phyloP scores from a whole-genome alignment of 2,113 vertebrate species.

The Seriola rivoliana region DNA sequence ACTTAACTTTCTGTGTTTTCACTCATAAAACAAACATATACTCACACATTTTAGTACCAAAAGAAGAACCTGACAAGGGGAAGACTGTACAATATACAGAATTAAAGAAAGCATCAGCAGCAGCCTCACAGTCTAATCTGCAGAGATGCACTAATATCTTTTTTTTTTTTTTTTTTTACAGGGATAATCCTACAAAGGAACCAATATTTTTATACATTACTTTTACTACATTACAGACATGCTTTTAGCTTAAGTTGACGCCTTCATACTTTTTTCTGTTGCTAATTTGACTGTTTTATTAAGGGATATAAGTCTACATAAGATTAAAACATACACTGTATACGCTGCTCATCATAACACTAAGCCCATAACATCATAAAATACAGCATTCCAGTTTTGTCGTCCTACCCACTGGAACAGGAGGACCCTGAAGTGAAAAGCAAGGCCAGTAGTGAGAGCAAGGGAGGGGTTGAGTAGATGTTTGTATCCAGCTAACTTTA shows the following conservation, averaged over 20 bases:
- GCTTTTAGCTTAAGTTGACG: too few species aligned
- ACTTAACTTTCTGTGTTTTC: not conserved
- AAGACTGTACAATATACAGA: not conserved
- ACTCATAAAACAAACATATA: not conserved
- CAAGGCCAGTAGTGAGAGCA: constrained; percentile 29
- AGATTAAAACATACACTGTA: not conserved
- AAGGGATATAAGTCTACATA: not conserved
- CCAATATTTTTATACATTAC: not conserved
- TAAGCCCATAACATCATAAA: constrained; percentile 7
- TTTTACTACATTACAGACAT: not conserved
- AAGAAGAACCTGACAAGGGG: not conserved
- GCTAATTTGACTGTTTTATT: constrained; percentile 13
- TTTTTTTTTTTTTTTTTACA: not conserved
- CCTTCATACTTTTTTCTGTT: not conserved
- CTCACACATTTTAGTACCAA: not conserved
- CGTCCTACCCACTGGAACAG: constrained; percentile 14
- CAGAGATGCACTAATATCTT: not conserved
- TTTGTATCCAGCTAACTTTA: constrained; percentile 72
- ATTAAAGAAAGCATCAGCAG: too few species aligned
- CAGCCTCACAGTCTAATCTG: not conserved
- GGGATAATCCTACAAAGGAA: not conserved
- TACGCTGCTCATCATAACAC: constrained; percentile 1
- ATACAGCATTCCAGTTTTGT: constrained; percentile 6
- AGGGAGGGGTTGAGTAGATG: constrained; percentile 45
- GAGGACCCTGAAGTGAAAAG: constrained; percentile 39